Evolutionary conservation across 2,113 vertebrate species (phyloP).

Genomic region (cattle (Bos taurus)): DNA sequence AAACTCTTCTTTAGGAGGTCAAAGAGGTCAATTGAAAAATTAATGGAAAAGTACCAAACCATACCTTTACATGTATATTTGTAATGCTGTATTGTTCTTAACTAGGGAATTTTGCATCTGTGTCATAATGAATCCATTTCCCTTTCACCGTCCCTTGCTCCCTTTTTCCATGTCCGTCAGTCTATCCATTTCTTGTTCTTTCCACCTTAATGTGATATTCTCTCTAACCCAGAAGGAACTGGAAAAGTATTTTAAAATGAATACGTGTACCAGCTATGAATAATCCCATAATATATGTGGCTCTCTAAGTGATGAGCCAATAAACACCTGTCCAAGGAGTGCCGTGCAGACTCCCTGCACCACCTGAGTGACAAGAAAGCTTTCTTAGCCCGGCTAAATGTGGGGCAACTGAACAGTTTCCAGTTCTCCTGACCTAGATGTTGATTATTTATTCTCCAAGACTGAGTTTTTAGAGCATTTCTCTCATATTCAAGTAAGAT

Average conservation of each 20-base stretch:
- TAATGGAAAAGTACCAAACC: slow-evolving; percentile 60
- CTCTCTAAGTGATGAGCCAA: neutral
- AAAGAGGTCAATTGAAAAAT: slow-evolving; percentile 56
- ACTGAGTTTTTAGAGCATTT: neutral
- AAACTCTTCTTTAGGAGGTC: slow-evolving; percentile 54
- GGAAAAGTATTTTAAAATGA: neutral
- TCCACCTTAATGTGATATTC: neutral
- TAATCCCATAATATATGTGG: neutral
- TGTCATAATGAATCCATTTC: neutral
- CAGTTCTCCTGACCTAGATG: neutral
- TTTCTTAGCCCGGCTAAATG: neutral
- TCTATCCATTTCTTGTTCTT: neutral
- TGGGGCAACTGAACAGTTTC: neutral
- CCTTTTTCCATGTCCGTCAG: neutral
- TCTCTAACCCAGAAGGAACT: neutral
- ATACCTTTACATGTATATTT: neutral
- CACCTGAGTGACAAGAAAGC: neutral
- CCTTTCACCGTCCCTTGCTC: neutral
- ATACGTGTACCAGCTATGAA: neutral
- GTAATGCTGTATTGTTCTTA: neutral
- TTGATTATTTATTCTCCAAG: neutral
- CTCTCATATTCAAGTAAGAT: neutral
- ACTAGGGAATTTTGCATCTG: slow-evolving; percentile 26
- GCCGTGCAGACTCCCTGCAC: neutral
- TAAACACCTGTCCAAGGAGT: neutral